phyloP scores from a whole-genome alignment of 2,888 invertebrate species.

The Embidobia sp. region DNA sequence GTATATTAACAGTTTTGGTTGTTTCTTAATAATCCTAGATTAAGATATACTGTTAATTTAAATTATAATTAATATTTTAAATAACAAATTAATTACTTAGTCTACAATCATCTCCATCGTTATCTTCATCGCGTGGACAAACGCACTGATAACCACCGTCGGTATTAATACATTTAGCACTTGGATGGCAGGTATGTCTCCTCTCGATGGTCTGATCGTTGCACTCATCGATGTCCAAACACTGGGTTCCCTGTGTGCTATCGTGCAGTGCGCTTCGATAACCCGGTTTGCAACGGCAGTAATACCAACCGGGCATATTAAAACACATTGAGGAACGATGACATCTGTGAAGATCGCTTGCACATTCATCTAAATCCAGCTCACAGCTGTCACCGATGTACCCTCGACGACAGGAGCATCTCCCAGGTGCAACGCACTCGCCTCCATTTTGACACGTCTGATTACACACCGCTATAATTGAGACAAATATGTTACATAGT shows the following conservation, averaged over 20 bases:
- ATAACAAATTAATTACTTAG: conserved; percentile 82
- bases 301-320: conserved; percentile 95
- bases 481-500: no score
- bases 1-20: no score
- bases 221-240: conserved; percentile 93
- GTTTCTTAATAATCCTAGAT: no score
- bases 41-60: no score
- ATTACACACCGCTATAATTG: conserved; percentile 90
- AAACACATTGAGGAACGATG: conserved; percentile 90
- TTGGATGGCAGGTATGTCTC: conserved; percentile 90
- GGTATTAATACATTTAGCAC: conserved; percentile 90
- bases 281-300: conserved; percentile 92
- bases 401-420: conserved; percentile 90
- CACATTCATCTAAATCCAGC: conserved; percentile 93
- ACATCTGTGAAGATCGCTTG: conserved; percentile 87
- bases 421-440: conserved; percentile 88
- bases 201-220: conserved; percentile 83
- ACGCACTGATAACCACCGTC: conserved; percentile 91
- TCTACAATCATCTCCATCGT: conserved; percentile 83
- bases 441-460: conserved; percentile 93
- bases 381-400: conserved; percentile 92
- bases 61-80: no score
- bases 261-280: conserved; percentile 85
- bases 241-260: conserved; percentile 84
- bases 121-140: conserved; percentile 83